These are phyloP conservation scores for Ligdia adustata DNA, from an alignment of 2,888 invertebrate genomes.

Conservation along the genomic window DNA sequence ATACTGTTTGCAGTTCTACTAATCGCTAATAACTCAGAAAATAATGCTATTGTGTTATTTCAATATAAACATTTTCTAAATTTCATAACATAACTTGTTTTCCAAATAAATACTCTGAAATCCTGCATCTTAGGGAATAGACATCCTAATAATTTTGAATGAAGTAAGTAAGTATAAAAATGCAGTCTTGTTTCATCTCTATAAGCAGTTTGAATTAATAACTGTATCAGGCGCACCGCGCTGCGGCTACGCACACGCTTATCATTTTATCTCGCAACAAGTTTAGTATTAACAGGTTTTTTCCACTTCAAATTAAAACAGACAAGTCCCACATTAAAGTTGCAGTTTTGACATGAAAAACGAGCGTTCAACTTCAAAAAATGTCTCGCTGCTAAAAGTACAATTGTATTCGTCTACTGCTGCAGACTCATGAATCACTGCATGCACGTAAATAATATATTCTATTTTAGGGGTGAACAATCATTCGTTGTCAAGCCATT, in stretches of 20 bases:
- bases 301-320: slow-evolving; percentile 32
- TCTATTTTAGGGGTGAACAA: slow-evolving; percentile 65
- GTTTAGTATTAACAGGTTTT: slow-evolving; percentile 24
- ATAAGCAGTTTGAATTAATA: slow-evolving; percentile 8
- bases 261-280: slow-evolving; percentile 20
- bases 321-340: slow-evolving; percentile 29
- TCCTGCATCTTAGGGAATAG: too few relatives aligned
- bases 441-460: slow-evolving; percentile 71
- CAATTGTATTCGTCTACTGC: slow-evolving; percentile 79
- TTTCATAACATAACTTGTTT: too few relatives aligned
- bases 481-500: slow-evolving; percentile 42
- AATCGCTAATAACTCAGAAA: too few relatives aligned
- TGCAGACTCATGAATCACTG: slow-evolving; percentile 77
- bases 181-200: too few relatives aligned
- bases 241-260: slow-evolving; percentile 9
- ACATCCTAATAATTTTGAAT: too few relatives aligned
- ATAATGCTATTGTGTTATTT: too few relatives aligned
- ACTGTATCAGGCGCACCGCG: slow-evolving; percentile 12
- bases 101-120: too few relatives aligned
- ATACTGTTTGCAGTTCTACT: too few relatives aligned
- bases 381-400: slow-evolving; percentile 49
- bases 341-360: slow-evolving; percentile 54
- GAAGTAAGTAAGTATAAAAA: too few relatives aligned
- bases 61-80: too few relatives aligned
- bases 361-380: slow-evolving; percentile 49